A percentile compares a stretch with the other conserved stretches of the same genome.
Evolutionary conservation across 1,140 invertebrate species (phyloP).

Genomic region (Geopemphigus sp.): DNA sequence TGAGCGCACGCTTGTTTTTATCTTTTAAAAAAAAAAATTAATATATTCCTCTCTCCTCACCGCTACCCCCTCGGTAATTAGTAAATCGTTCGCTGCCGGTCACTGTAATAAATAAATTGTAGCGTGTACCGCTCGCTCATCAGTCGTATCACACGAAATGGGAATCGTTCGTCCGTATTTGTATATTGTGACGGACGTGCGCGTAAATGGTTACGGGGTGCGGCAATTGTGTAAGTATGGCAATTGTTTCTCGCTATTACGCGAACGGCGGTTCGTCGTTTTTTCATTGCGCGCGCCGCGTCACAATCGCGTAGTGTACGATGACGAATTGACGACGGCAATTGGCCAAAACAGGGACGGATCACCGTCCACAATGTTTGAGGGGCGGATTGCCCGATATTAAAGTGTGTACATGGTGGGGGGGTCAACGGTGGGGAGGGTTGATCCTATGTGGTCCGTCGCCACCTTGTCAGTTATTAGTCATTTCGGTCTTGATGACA

Average conservation of each 20-base stretch:
- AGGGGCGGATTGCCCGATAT: not conserved
- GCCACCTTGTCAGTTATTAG: not conserved
- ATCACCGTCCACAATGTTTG: not conserved
- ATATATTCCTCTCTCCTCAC: too few species aligned
- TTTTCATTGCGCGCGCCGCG: not conserved
- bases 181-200: too few species aligned
- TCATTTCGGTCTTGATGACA: not conserved
- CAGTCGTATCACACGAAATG: too few species aligned
- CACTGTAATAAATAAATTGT: too few species aligned
- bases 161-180: too few species aligned
- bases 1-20: too few species aligned
- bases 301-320: not conserved
- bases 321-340: not conserved
- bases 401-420: not conserved
- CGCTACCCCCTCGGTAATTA: too few species aligned
- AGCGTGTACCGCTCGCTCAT: too few species aligned
- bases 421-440: not conserved
- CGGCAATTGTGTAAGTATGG: too few species aligned
- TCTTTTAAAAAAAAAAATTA: too few species aligned
- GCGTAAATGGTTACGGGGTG: too few species aligned
- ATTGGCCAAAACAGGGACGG: conserved; percentile 28
- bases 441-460: conserved; percentile 10
- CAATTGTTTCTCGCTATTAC: not conserved
- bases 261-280: not conserved
- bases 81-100: too few species aligned